A percentile compares a stretch with the other conserved stretches of the same genome.
These are phyloP conservation scores for Shinisaurus crocodilurus DNA, from an alignment of 2,113 vertebrate genomes.

Conservation along the genomic window DNA sequence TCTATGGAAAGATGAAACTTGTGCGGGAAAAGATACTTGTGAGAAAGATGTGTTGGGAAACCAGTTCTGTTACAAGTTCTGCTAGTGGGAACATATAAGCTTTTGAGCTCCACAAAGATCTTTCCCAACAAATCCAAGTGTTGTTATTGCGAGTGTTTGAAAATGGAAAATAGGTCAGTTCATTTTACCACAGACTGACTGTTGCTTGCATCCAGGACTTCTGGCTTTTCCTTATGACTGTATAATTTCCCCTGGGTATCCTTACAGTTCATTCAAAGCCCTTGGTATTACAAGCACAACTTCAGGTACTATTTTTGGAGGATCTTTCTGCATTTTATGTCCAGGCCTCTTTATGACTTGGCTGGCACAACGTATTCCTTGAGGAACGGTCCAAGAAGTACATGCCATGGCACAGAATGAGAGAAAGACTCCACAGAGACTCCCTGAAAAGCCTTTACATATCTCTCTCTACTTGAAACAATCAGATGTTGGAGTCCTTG, in stretches of 20 bases:
- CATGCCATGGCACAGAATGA: conserved; percentile 3
- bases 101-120: conserved; percentile 18
- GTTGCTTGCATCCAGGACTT: conserved; percentile 6
- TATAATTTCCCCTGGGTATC: conserved; percentile 13
- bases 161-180: conserved; percentile 28
- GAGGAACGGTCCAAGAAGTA: neutral
- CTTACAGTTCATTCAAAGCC: conserved; percentile 19
- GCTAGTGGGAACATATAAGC: conserved; percentile 22
- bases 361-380: conserved; percentile 8
- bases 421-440: neutral
- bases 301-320: conserved; percentile 10
- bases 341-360: neutral
- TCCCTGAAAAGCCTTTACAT: neutral
- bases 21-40: neutral
- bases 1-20: neutral
- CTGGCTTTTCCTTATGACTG: conserved; percentile 13
- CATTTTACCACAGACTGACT: conserved; percentile 13
- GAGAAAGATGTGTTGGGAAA: neutral
- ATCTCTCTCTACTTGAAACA: neutral
- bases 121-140: neutral
- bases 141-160: conserved; percentile 37
- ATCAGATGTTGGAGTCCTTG: neutral
- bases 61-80: neutral
- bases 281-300: conserved; percentile 7
- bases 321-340: neutral